These are phyloP conservation scores for Phorcus lineatus DNA, from an alignment of 2,888 invertebrate species.

Conservation along the genomic window DNA sequence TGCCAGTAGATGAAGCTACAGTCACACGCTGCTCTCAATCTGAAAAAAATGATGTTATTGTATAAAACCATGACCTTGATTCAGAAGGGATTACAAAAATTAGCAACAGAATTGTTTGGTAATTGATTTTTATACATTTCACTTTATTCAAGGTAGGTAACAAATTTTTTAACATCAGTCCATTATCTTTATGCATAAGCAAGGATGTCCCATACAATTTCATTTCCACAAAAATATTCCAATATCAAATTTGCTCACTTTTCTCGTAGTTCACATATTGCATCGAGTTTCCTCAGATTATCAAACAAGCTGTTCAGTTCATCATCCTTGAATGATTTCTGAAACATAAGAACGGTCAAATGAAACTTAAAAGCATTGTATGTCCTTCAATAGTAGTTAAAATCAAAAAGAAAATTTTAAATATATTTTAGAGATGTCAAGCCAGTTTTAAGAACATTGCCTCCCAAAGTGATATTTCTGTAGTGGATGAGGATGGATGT, in stretches of 20 bases:
- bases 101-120: neutral
- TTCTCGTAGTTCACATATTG: constrained; percentile 79
- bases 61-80: neutral
- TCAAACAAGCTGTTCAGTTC: constrained; percentile 80
- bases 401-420: too few species aligned
- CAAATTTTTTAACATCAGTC: too few species aligned
- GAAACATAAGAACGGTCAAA: constrained; percentile 26
- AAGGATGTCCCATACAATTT: neutral
- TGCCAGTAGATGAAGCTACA: constrained; percentile 90
- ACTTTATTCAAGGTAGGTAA: too few species aligned
- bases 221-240: neutral
- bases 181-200: too few species aligned
- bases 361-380: neutral
- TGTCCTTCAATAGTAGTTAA: too few species aligned
- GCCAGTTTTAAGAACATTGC: too few species aligned
- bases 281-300: constrained; percentile 82
- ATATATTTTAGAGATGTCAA: too few species aligned
- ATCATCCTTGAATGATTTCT: constrained; percentile 79
- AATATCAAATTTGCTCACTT: constrained; percentile 57
- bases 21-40: constrained; percentile 82
- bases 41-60: constrained; percentile 42
- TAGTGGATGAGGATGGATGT: too few species aligned
- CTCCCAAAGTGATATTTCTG: too few species aligned
- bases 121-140: neutral
- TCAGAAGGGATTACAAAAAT: neutral